Evolutionary conservation across 1,140 invertebrate species (phyloP).

Genomic region (Eumeta japonica): DNA sequence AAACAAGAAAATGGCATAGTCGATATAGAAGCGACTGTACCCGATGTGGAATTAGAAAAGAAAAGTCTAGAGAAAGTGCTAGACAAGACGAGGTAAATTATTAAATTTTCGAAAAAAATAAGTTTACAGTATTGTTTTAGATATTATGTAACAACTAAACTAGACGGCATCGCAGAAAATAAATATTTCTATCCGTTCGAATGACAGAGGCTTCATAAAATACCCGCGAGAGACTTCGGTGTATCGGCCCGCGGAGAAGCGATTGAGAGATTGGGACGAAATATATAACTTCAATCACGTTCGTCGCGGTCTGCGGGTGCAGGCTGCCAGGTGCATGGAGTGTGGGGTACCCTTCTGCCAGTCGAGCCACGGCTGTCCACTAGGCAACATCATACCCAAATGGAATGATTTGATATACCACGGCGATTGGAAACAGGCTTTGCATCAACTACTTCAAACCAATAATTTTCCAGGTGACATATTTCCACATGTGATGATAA

Average conservation of each 20-base stretch:
- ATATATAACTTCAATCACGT: slow-evolving; percentile 89
- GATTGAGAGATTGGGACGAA: slow-evolving; percentile 95
- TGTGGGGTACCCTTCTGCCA: slow-evolving; percentile 99
- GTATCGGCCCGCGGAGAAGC: slow-evolving; percentile 81
- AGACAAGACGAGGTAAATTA: slow-evolving; percentile 82
- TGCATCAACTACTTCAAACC: slow-evolving; percentile 92
- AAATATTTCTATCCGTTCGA: background rate
- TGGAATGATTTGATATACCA: slow-evolving; percentile 97
- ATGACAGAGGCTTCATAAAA: slow-evolving; percentile 85
- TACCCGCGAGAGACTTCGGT: slow-evolving; percentile 84
- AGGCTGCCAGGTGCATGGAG: slow-evolving; percentile 98
- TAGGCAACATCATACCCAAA: slow-evolving; percentile 98
- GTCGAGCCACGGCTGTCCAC: slow-evolving; percentile 89
- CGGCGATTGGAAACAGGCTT: slow-evolving; percentile 95
- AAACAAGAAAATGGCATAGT: slow-evolving; percentile 44
- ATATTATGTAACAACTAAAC: no score
- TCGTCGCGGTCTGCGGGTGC: slow-evolving; percentile 81
- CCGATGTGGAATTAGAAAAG: slow-evolving; percentile 72
- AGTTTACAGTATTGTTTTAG: no score
- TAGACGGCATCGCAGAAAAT: no score
- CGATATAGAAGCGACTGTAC: slow-evolving; percentile 83
- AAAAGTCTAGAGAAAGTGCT: slow-evolving; percentile 78
- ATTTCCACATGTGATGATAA: background rate
- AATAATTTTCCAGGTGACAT: slow-evolving; percentile 94
- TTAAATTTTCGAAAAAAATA: no score